Percentiles rank a stretch among this genome's conserved stretches.
Conservation (phyloP, 2,888 invertebrate species). For the Sesia bembeciformis region DNA sequence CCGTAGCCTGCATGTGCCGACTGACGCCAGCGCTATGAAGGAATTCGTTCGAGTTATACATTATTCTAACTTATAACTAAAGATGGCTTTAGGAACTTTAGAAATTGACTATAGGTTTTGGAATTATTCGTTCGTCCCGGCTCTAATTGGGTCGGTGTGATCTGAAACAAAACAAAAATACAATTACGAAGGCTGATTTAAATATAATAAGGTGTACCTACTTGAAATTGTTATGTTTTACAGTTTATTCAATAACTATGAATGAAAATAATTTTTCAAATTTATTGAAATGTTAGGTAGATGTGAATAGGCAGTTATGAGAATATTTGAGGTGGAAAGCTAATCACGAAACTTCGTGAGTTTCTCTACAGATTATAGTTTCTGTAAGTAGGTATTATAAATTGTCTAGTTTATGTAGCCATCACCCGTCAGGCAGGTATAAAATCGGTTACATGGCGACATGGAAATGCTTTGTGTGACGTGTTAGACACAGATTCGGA, state of each 20-base stretch:
- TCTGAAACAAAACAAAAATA: constrained; percentile 53
- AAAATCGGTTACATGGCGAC: too few species aligned
- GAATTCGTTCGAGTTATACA: constrained; percentile 66
- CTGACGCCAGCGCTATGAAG: constrained; percentile 64
- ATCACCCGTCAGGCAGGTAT: too few species aligned
- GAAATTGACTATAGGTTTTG: constrained; percentile 54
- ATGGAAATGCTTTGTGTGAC: too few species aligned
- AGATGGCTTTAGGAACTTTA: constrained; percentile 54
- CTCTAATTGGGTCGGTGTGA: constrained; percentile 13
- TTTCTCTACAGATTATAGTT: background rate
- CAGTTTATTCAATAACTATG: too few species aligned
- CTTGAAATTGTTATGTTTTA: too few species aligned
- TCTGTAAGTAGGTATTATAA: background rate
- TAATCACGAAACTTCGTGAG: background rate
- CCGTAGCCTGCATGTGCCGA: constrained; percentile 65
- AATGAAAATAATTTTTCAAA: background rate
- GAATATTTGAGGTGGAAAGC: too few species aligned
- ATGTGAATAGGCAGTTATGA: too few species aligned
- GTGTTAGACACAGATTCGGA: too few species aligned
- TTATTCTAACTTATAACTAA: constrained; percentile 32
- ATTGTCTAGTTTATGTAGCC: too few species aligned
- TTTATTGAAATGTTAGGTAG: background rate
- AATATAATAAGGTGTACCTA: too few species aligned
- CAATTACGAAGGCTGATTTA: background rate
- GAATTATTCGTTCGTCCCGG: constrained; percentile 54